Evolutionary conservation across 2,797 vertebrate species (phyloP).

Genomic region (Peromyscus nudipes): DNA sequence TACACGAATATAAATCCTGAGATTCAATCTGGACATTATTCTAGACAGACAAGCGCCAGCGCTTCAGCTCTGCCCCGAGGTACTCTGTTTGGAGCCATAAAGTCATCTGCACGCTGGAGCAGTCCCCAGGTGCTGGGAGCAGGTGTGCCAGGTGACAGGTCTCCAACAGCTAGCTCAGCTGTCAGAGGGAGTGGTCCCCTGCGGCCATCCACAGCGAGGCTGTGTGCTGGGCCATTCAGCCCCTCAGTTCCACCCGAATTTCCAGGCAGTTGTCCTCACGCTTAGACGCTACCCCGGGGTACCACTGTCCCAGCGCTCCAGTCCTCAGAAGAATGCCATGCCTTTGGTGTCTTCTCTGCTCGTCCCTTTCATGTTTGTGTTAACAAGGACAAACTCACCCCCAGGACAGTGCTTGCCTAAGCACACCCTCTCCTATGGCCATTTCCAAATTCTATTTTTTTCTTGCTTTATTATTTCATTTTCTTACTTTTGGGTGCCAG

Average conservation of each 20-base stretch:
- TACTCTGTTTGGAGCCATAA: neutral
- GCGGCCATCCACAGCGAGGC: accelerated
- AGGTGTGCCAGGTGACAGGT: neutral
- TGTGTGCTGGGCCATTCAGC: neutral
- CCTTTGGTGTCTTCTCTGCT: neutral
- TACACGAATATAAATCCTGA: constrained; percentile 20
- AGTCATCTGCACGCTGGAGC: accelerated
- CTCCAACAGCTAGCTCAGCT: neutral
- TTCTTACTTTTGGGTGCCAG: neutral
- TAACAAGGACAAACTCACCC: neutral
- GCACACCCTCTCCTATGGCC: too few species aligned
- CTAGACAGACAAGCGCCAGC: constrained; percentile 31
- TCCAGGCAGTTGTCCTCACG: accelerated
- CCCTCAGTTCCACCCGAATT: accelerated
- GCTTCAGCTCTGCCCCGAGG: constrained; percentile 9
- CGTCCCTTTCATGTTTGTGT: accelerated
- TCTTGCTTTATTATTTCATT: too few species aligned
- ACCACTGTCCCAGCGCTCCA: neutral
- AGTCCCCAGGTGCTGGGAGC: accelerated
- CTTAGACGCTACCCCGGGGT: accelerated
- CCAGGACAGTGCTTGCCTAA: neutral
- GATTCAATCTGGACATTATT: constrained; percentile 15
- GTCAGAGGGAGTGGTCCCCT: neutral
- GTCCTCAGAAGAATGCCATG: accelerated
- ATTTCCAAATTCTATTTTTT: neutral